Base-by-base conservation (phyloP, 2,113 vertebrate genomes). In the Mesoclemmys tuberculata region DNA sequence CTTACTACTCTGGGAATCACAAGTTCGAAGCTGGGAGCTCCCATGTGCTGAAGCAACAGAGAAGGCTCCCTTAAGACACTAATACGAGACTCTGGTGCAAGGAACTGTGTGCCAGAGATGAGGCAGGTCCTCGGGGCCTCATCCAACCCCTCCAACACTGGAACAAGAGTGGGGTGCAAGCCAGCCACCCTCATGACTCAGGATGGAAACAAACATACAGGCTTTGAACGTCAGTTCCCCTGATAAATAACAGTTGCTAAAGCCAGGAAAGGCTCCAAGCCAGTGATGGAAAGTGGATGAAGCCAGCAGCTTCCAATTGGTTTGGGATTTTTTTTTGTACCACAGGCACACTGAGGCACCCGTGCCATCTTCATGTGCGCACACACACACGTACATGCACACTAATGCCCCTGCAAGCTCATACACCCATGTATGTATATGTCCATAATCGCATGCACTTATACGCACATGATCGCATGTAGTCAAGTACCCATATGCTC, bases 21-120 rank as follows among this genome's bases (percentile, higher is more conserved):
- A 94, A 96, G 94, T 85, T 93, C 90, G 90, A 96, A 94, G 93
- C 80, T 61, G 87, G 93, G 93, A 52, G 90, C 51, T 94, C 95
- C 87, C 8, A 94, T 89, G 94, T 74, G 93, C 89, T 80, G 94
- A 93, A 95, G 79, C 95, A 97, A 85, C 85, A 89, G 68, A 2
- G 4, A 87, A 87, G 91, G 88, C 26, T 55, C n/a, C 24, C 12
- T 91, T 97, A 93, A 91, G 90, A 90, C 82, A 94, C 95, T 90
- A 93, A 87, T 92, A 85, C 81, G 96, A 93, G 80, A 95, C 79
- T 96, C 85, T 93, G n/a, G 31, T 51, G 93, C 94, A 85, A 93
- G 93, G 87, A 87, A 61, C 81, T 75, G 18, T 92, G 82, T 91
- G 96, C 94, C 93, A 88, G 96, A 95, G 44, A 29, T 16, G 26